Percentiles rank a stretch among this genome's conserved stretches.
Evolutionary conservation across 2,113 vertebrate species (phyloP).

Genomic region (Ellobius talpinus): DNA sequence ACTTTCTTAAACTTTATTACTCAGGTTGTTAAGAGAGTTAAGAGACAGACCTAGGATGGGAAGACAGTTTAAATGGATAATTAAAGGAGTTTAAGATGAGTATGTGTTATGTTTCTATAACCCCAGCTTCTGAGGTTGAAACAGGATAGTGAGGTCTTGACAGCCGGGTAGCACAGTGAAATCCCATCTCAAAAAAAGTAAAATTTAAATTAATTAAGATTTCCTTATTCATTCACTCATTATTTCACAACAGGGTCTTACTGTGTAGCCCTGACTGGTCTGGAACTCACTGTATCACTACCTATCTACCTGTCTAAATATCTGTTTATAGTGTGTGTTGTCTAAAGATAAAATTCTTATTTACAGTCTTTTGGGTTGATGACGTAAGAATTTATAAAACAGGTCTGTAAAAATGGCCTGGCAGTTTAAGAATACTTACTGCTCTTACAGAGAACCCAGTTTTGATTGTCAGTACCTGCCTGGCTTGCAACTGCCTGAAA

Average conservation of each 20-base stretch:
- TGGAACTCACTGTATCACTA: not conserved
- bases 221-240: not conserved
- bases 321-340: not conserved
- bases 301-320: too few species aligned
- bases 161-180: not conserved
- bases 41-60: not conserved
- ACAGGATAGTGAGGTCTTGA: too few species aligned
- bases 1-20: not conserved
- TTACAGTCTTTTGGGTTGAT: slow-evolving; percentile 29
- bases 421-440: not conserved
- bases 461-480: not conserved
- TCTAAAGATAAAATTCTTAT: not conserved
- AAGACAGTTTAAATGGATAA: slow-evolving; percentile 21
- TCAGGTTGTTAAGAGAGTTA: not conserved
- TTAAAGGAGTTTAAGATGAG: not conserved
- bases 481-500: not conserved
- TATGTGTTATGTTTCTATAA: not conserved
- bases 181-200: not conserved
- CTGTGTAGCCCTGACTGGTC: not conserved
- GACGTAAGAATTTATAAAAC: not conserved
- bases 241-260: not conserved
- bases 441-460: not conserved
- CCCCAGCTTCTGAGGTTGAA: not conserved
- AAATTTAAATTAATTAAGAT: not conserved
- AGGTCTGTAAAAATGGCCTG: not conserved